These are phyloP conservation scores for Podotricha telesiphe DNA, from an alignment of 2,888 invertebrate species.

Conservation along the genomic window DNA sequence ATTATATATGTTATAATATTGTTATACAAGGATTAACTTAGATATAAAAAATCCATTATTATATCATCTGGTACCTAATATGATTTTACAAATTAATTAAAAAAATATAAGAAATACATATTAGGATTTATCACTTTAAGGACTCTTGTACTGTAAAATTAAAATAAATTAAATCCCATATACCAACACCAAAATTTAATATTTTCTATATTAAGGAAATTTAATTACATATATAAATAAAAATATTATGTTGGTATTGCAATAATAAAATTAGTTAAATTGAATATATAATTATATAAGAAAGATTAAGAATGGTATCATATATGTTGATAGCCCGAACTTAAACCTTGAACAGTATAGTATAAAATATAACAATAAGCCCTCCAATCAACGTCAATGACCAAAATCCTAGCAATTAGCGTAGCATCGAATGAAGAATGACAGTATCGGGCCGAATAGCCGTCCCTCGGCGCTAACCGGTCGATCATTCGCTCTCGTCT, in stretches of 20 bases:
- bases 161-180: too few relatives aligned
- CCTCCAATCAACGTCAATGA: slow-evolving; percentile 12
- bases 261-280: too few relatives aligned
- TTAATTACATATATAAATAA: too few relatives aligned
- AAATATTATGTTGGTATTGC: too few relatives aligned
- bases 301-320: background rate
- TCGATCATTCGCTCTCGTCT: slow-evolving; percentile 20
- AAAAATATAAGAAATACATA: too few relatives aligned
- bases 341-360: background rate
- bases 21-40: background rate
- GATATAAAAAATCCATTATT: too few relatives aligned
- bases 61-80: too few relatives aligned
- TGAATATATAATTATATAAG: background rate
- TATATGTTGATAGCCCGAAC: background rate
- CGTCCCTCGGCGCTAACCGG: slow-evolving; percentile 25
- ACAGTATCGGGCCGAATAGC: slow-evolving; percentile 46
- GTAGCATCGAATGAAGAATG: slow-evolving; percentile 59
- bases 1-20: background rate
- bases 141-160: too few relatives aligned
- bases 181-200: too few relatives aligned
- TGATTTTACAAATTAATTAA: background rate
- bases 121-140: too few relatives aligned
- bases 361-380: background rate
- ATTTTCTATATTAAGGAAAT: too few relatives aligned
- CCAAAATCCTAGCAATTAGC: slow-evolving; percentile 53